Evolutionary conservation across 2,113 vertebrate genomes (phyloP), one percentile per base, ranked within the genome.

Genomic region (Dryoscopus gambensis): DNA sequence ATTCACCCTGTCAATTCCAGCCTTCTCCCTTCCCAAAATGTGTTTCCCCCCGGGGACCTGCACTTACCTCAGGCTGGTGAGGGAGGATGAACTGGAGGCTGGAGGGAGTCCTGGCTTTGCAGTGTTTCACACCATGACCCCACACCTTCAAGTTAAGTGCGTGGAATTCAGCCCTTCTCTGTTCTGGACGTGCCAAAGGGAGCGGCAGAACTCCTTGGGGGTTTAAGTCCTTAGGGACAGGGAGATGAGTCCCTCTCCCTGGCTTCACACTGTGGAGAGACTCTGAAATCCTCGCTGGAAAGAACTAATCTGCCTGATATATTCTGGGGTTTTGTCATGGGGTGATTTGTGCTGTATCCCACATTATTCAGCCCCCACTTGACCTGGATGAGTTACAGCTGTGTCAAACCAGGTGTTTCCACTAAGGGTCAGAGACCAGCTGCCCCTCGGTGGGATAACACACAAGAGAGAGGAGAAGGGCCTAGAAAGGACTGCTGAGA

Each of bases 81-180:
- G 68, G 65, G 50, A 57, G 28, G 31, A 46, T 7, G 12, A 73
- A 15, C 35, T 49, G 57, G n/a, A 68, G 33, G 40, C 49, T 90
- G 50, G 10, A 52, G 60, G 60, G 28, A 15, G 62, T 1, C 5
- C 31, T 44, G 71, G 50, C 14, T 57, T 53, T 63, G 52, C 33
- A 37, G 39, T 7, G 11, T 40, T 42, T 65, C 68, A 46, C 37
- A 30, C 57, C 14, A 1, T 0, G 22, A 75, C 69, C 35, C 44
- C 44, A 44, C 28, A 33, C 2, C 28, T 65, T 64, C 40, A 53
- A 31, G 14, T 5, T 18, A 5, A 1, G 0, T 20, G 5, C 0
- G 3, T 35, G 35, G 39, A 25, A 44, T 47, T 52, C 27, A 87
- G 53, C 67, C 49, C 24, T 50, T 47, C 50, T 74, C 35, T 49